phyloP scores from a whole-genome alignment of 2,797 vertebrate species.

The Pipistrellus nathusii region DNA sequence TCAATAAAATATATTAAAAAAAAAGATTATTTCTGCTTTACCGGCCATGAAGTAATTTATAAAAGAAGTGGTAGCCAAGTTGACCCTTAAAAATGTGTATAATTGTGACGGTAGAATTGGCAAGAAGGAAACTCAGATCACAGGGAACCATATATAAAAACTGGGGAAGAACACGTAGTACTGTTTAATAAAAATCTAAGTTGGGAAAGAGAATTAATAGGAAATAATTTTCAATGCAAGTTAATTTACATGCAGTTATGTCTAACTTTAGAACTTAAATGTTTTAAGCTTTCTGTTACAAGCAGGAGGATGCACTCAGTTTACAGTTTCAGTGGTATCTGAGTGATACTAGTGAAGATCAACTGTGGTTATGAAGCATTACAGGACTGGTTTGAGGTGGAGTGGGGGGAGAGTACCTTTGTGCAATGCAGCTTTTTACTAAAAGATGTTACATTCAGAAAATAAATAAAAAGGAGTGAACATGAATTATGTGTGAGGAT shows the following conservation, averaged over 20 bases:
- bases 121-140: neutral
- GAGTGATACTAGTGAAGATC: neutral
- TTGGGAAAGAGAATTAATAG: neutral
- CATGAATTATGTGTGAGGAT: neutral
- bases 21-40: neutral
- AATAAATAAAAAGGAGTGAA: neutral
- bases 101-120: neutral
- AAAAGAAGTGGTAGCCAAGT: neutral
- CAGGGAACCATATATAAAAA: neutral
- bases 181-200: neutral
- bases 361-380: neutral
- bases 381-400: neutral
- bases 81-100: neutral
- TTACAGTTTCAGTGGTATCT: neutral
- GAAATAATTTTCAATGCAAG: constrained; percentile 34
- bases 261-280: neutral
- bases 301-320: neutral
- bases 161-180: neutral
- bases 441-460: neutral
- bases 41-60: neutral
- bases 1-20: no score
- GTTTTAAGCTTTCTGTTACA: neutral
- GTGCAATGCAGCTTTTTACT: neutral
- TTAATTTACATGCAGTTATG: neutral
- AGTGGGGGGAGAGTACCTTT: neutral